These are phyloP conservation scores for Apocheima hispidaria DNA, from an alignment of 2,888 invertebrate genomes.

Conservation along the genomic window DNA sequence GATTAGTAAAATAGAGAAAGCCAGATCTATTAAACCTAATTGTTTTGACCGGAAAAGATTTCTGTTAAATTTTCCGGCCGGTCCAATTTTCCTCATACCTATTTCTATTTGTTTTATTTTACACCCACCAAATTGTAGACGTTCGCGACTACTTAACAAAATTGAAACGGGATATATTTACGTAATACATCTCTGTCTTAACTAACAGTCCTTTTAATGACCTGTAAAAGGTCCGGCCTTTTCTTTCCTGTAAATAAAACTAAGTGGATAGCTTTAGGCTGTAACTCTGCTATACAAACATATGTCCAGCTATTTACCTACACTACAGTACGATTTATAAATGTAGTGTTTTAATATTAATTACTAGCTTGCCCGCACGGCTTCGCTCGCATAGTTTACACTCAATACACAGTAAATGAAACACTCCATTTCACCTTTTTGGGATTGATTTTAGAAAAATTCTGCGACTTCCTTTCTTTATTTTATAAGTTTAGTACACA, in stretches of 20 bases:
- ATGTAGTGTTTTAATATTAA: too few relatives aligned
- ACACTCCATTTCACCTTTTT: too few relatives aligned
- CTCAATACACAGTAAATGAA: too few relatives aligned
- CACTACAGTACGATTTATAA: constrained; percentile 23
- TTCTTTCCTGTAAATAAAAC: constrained; percentile 38
- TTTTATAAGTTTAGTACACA: too few relatives aligned
- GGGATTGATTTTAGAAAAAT: too few relatives aligned
- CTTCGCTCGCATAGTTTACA: neutral
- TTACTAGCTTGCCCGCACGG: too few relatives aligned
- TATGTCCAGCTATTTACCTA: constrained; percentile 11
- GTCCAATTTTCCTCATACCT: neutral
- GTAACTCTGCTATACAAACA: constrained; percentile 22
- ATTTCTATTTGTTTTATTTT: constrained; percentile 26
- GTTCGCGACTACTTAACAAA: constrained; percentile 77
- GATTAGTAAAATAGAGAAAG: neutral
- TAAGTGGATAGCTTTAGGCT: constrained; percentile 34
- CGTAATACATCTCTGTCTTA: constrained; percentile 60
- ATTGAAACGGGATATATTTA: constrained; percentile 68
- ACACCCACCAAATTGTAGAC: constrained; percentile 69
- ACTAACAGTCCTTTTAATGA: constrained; percentile 55
- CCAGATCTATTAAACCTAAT: neutral
- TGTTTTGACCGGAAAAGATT: constrained; percentile 3
- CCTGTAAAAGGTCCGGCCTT: constrained; percentile 36
- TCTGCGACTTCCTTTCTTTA: too few relatives aligned
- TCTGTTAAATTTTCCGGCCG: neutral